phyloP scores from a whole-genome alignment of 1,140 invertebrate species.

The Ptiloglossa arizonensis region DNA sequence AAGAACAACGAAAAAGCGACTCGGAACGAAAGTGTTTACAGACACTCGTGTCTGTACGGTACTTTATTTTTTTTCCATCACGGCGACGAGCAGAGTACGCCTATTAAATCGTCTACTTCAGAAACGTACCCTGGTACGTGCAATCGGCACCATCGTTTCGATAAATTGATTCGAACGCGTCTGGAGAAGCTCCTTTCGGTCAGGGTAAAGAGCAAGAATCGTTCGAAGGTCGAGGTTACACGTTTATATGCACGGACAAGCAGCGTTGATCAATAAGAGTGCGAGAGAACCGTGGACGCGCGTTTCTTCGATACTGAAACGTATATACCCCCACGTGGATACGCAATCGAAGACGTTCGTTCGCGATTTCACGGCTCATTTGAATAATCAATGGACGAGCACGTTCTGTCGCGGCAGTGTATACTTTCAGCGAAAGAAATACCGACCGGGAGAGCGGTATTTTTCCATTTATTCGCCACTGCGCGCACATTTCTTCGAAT shows the following conservation, averaged over 20 bases:
- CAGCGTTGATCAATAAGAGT: constrained; percentile 48
- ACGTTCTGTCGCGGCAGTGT: background rate
- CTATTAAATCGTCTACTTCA: too few species aligned
- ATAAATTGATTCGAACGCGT: background rate
- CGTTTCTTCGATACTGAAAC: background rate
- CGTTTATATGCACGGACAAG: constrained; percentile 43
- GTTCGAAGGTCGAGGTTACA: constrained; percentile 49
- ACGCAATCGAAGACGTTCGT: background rate
- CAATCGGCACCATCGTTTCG: background rate
- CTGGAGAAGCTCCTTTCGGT: background rate
- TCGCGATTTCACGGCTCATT: constrained; percentile 29
- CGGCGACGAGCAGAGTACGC: too few species aligned
- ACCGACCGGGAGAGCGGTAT: too few species aligned
- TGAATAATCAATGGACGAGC: constrained; percentile 19
- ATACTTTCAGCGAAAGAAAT: background rate
- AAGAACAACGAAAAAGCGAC: too few species aligned
- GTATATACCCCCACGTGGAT: background rate
- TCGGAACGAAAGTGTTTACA: too few species aligned
- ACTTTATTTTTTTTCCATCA: too few species aligned
- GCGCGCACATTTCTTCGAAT: too few species aligned
- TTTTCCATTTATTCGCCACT: too few species aligned
- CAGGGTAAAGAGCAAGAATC: constrained; percentile 15
- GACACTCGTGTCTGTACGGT: too few species aligned
- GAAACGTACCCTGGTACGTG: too few species aligned
- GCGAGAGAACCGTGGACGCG: constrained; percentile 13